A percentile compares a stretch with the other conserved stretches of the same genome.
phyloP scores from a whole-genome alignment of 2,888 invertebrate species.

The Tipula unca region DNA sequence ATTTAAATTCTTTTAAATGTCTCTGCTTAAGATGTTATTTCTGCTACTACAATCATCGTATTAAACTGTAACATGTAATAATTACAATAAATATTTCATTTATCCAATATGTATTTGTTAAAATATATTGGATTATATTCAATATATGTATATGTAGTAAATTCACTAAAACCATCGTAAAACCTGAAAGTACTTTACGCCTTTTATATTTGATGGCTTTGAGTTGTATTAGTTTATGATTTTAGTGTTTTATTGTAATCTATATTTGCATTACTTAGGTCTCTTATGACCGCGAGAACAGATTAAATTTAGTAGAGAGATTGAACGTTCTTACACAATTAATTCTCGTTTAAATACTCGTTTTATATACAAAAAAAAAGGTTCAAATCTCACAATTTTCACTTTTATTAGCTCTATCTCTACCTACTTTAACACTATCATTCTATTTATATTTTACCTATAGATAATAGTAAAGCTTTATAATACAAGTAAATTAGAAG shows the following conservation, averaged over 20 bases:
- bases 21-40: neutral
- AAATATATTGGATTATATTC: neutral
- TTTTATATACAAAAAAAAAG: neutral
- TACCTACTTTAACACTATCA: neutral
- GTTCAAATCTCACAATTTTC: neutral
- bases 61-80: neutral
- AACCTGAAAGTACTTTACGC: neutral
- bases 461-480: neutral
- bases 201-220: neutral
- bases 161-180: neutral
- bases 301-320: too few species aligned
- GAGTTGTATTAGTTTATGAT: neutral
- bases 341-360: too few species aligned
- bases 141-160: neutral
- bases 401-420: too few species aligned
- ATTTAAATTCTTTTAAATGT: neutral
- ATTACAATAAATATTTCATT: neutral
- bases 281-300: too few species aligned
- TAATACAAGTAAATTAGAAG: neutral
- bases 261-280: neutral
- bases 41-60: neutral
- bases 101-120: neutral
- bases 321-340: too few species aligned
- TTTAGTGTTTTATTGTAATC: neutral
- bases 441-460: neutral